Conservation (phyloP, 2,888 invertebrate genomes). For the Sclerodermus sp. region DNA sequence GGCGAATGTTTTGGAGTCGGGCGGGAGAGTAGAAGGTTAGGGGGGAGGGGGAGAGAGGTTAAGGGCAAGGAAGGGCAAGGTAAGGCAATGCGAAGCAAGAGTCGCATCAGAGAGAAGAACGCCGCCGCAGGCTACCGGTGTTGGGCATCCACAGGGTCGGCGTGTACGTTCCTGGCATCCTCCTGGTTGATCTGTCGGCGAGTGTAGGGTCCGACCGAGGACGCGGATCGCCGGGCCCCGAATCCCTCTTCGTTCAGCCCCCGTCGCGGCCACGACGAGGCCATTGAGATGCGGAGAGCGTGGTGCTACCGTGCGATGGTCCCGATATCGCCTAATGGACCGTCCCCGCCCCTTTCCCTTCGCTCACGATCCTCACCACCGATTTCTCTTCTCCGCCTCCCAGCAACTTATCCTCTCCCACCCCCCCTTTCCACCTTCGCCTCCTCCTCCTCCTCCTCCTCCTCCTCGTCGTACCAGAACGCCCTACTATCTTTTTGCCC, state of each 20-base stretch:
- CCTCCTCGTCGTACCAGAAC: slow-evolving; percentile 1
- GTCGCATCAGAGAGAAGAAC: slow-evolving; percentile 15
- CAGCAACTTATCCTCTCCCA: slow-evolving; percentile 30
- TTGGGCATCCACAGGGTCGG: slow-evolving; percentile 14
- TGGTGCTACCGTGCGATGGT: slow-evolving; percentile 58
- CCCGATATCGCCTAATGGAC: slow-evolving; percentile 59
- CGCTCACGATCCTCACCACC: slow-evolving; percentile 21
- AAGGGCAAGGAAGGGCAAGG: neutral
- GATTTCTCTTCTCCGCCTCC: slow-evolving; percentile 34
- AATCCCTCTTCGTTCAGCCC: slow-evolving; percentile 30
- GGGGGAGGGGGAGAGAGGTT: neutral
- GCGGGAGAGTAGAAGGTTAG: neutral
- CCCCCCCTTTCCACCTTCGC: slow-evolving; percentile 8
- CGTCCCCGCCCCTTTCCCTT: slow-evolving; percentile 51
- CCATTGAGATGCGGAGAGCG: slow-evolving; percentile 58
- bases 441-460: neutral
- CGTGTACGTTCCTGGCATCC: neutral
- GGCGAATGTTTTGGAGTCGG: neutral
- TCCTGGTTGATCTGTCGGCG: neutral
- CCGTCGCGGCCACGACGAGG: slow-evolving; percentile 14
- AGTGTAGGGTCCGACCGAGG: slow-evolving; percentile 14
- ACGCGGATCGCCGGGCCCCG: slow-evolving; percentile 21
- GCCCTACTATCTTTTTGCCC: neutral
- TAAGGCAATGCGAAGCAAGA: too few species aligned
- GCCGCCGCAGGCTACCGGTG: slow-evolving; percentile 2